These are phyloP conservation scores for Toxotes lorentzi DNA, from an alignment of 2,797 vertebrate species.

Conservation along the genomic window DNA sequence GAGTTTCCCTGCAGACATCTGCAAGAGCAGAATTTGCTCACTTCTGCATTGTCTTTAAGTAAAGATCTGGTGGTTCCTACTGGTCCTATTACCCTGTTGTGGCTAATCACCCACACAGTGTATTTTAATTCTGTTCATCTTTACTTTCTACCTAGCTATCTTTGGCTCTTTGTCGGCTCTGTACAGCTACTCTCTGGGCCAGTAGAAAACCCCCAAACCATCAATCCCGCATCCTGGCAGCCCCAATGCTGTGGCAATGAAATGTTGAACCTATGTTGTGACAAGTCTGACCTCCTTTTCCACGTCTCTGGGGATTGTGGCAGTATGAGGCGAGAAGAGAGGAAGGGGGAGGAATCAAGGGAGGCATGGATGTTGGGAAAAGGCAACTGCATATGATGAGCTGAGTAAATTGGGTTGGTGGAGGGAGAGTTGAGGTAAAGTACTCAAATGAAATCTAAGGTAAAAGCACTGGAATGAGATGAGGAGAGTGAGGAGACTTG, in stretches of 20 bases:
- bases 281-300: constrained; percentile 80
- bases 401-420: constrained; percentile 59
- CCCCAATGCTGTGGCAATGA: constrained; percentile 49
- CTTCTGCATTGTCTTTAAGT: background rate
- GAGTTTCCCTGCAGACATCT: background rate
- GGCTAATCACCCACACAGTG: background rate
- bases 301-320: constrained; percentile 59
- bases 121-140: constrained; percentile 8
- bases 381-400: constrained; percentile 44
- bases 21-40: background rate
- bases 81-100: background rate
- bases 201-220: constrained; percentile 60
- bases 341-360: constrained; percentile 33
- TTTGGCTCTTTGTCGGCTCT: constrained; percentile 38
- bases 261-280: constrained; percentile 71
- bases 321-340: constrained; percentile 57
- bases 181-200: constrained; percentile 37
- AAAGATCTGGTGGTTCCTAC: background rate
- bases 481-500: constrained; percentile 4
- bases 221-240: constrained; percentile 63
- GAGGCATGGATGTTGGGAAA: constrained; percentile 41
- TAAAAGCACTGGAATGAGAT: constrained; percentile 29
- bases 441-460: constrained; percentile 44
- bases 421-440: constrained; percentile 32
- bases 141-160: constrained; percentile 14